Evolutionary conservation across 2,113 vertebrate genomes (phyloP), one percentile per base, ranked within the genome.

Genomic region (Marmota flaviventris): DNA sequence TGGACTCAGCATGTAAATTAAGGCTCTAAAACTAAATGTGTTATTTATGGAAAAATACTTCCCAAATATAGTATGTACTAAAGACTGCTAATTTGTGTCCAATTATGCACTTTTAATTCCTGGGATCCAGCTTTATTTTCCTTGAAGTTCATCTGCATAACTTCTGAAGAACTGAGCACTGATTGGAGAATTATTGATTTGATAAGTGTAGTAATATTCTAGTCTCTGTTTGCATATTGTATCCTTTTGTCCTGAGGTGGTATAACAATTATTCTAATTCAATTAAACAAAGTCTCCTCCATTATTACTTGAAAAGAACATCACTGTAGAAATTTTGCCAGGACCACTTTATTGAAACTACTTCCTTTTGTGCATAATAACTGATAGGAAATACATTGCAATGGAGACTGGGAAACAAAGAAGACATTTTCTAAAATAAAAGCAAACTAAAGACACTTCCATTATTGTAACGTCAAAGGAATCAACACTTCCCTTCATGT

Each of bases 401-500:
- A 27, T 63, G 10, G 65, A 81, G 18, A 56, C 1, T 69, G 65
- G n/a, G 17, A 56, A 82, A 67, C 17, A 37, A 37, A n/a, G 32
- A 91, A 29, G 20, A 73, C 58, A 79, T 48, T 51, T 88, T 82
- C 45, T 63, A 24, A 78, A 13, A 45, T 51, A n/a, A 93, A 91
- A 51, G n/a, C 11, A 82, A 93, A 58, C 0, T 0, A 10, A 69
- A 91, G 12, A 22, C 5, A 16, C n/a, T 42, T 91, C 63, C 45
- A 72, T 16, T 12, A 39, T 45, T 87, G 53, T 27, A 51, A 6
- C 6, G 29, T 84, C 45, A 72, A 65, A 51, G 3, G 25, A 56
- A 34, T 97, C 88, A 96, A 79, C 96, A 97, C 82, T 96, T 97
- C 11, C 94, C 93, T 29, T 94, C 77, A 70, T 97, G 77, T 85